Conservation (phyloP, 1,140 invertebrate genomes). For the Lanistes nyassanus region DNA sequence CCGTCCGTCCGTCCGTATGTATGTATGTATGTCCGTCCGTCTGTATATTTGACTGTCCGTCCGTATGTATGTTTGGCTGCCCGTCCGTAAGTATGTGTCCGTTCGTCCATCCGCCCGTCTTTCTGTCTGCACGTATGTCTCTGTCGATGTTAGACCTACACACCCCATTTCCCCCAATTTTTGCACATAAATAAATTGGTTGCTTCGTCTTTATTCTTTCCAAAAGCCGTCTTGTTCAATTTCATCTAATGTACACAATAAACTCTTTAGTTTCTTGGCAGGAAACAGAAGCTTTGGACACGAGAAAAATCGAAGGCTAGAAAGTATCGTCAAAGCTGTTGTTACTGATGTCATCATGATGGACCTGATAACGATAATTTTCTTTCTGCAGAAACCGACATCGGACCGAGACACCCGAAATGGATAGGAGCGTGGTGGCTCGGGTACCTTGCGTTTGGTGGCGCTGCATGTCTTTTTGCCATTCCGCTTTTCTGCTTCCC, state of each 20-base stretch:
- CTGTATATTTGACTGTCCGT: background rate
- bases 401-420: conserved; percentile 47
- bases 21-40: background rate
- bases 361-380: too few relatives aligned
- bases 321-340: too few relatives aligned
- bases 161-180: too few relatives aligned
- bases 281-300: too few relatives aligned
- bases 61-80: background rate
- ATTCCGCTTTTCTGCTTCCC: conserved; percentile 70
- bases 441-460: conserved; percentile 62
- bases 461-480: conserved; percentile 51
- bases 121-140: background rate
- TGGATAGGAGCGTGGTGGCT: conserved; percentile 72
- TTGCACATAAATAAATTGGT: too few relatives aligned
- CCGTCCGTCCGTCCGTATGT: background rate
- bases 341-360: too few relatives aligned
- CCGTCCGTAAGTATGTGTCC: background rate
- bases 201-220: too few relatives aligned
- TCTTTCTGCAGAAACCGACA: conserved; percentile 27
- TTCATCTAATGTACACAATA: too few relatives aligned
- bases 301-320: too few relatives aligned
- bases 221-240: too few relatives aligned
- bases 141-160: too few relatives aligned
- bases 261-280: too few relatives aligned
- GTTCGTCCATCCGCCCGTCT: background rate